Base-by-base conservation (phyloP, 2,797 vertebrate genomes). In the Trachurus trachurus region DNA sequence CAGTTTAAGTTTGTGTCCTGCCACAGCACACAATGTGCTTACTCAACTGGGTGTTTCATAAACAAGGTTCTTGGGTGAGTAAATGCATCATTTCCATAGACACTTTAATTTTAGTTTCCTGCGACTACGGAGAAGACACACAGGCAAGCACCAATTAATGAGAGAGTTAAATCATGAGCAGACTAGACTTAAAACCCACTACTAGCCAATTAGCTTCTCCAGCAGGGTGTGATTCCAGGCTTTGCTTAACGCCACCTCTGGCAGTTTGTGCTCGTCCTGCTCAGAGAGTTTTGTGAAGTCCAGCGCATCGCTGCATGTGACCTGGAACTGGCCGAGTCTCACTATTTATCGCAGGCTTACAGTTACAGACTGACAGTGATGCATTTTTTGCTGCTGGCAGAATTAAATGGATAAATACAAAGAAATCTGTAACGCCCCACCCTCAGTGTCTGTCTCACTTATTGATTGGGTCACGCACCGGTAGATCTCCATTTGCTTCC, bases 351-450 rank as follows among this genome's bases (percentile, higher is more conserved):
- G 67, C 65, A 76, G 76, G 44, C 81, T 83, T 83, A 58, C 71
- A 75, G 65, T 80, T 62, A 45, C 68, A 79, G 82, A 82, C 78
- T 81, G 91, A 91, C 89, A 91, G 77, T 89, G 91, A 94, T 71
- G 50, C 88, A 92, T 87, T 47, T 70, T 73, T 78, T 76, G 86
- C 90, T 85, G 71, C 70, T 58, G 87, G 89, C 88, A 79, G 82
- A 88, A 90, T 87, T 87, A 81, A 78, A 85, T 73, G 75, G 87
- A 92, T 86, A 87, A 90, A 93, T 88, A 85, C 78, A 82, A 80
- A 91, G 81, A 87, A 85, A 90, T 86, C 65, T n/a, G 85, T 65
- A 84, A 89, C 81, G 73, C 78, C 74, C 69, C 49, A 84, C 80
- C 74, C 77, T 66, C 53, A 42, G 58, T 82, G 59, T 66, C 77